A percentile compares a stretch with the other conserved stretches of the same genome.
These are phyloP conservation scores for Orthonevra nobilis DNA, from an alignment of 2,888 invertebrate species.

Conservation along the genomic window DNA sequence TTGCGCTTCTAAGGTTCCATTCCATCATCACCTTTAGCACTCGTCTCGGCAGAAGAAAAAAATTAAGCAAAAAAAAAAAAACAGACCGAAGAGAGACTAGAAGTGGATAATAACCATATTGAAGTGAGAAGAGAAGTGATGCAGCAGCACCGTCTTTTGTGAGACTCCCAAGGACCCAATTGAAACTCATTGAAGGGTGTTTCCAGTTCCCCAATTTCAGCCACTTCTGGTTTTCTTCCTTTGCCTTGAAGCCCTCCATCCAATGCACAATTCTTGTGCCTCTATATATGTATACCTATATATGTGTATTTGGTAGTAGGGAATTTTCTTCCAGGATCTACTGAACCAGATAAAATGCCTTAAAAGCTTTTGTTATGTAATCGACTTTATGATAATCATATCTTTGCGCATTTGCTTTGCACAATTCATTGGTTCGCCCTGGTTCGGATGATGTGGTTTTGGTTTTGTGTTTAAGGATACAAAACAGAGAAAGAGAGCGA, in stretches of 20 bases:
- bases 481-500: background rate
- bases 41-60: no score
- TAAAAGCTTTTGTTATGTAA: conserved; percentile 58
- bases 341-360: conserved; percentile 63
- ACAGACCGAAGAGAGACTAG: no score
- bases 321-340: conserved; percentile 44
- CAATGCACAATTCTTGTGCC: background rate
- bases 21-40: conserved; percentile 60
- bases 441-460: conserved; percentile 14
- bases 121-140: conserved; percentile 59
- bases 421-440: conserved; percentile 3
- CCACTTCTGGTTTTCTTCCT: conserved; percentile 1
- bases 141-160: conserved; percentile 42
- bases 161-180: conserved; percentile 52
- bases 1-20: conserved; percentile 50
- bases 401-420: conserved; percentile 26
- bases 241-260: background rate
- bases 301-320: background rate
- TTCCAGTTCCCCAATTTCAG: conserved; percentile 40
- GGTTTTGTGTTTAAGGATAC: background rate
- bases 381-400: conserved; percentile 62
- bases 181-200: conserved; percentile 65
- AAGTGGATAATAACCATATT: conserved; percentile 65
- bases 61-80: no score
- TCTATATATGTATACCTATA: background rate